These are phyloP conservation scores for Buathra laborator DNA, from an alignment of 2,888 invertebrate genomes.

Conservation along the genomic window DNA sequence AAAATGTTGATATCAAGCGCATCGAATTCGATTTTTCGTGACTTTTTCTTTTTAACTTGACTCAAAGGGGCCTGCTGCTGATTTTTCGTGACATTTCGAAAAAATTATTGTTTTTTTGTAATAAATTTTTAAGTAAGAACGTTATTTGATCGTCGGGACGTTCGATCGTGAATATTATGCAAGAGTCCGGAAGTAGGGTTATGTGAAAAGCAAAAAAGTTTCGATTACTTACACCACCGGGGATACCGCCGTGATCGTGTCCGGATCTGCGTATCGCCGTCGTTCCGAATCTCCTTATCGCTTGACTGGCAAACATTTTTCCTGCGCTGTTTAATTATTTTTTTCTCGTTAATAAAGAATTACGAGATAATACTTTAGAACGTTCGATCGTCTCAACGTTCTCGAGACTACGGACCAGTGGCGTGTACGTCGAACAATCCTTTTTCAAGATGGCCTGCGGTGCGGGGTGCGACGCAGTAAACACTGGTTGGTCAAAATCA, in stretches of 20 bases:
- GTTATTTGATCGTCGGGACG: not conserved
- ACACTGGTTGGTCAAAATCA: conserved; percentile 14
- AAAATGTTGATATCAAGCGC: too few species aligned
- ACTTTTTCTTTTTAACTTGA: not conserved
- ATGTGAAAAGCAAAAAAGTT: not conserved
- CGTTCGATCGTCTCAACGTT: conserved; percentile 1
- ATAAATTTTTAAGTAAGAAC: not conserved
- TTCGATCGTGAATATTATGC: conserved; percentile 61
- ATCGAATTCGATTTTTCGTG: not conserved
- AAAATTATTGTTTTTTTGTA: not conserved
- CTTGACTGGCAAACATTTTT: conserved; percentile 70
- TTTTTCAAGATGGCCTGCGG: conserved; percentile 8
- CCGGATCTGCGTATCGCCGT: conserved; percentile 70
- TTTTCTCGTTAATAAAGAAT: not conserved
- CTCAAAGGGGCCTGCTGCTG: not conserved
- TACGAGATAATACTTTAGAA: not conserved
- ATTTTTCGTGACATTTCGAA: not conserved
- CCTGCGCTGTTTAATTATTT: not conserved
- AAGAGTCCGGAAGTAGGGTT: conserved; percentile 46
- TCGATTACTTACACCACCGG: conserved; percentile 77
- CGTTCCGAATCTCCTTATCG: conserved; percentile 75
- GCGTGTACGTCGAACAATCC: not conserved
- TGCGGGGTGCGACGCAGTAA: not conserved
- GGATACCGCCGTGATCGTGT: conserved; percentile 74
- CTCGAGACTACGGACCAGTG: not conserved